Evolutionary conservation across 2,888 invertebrate species (phyloP).

Genomic region (Ommatoiulus sabulosus): DNA sequence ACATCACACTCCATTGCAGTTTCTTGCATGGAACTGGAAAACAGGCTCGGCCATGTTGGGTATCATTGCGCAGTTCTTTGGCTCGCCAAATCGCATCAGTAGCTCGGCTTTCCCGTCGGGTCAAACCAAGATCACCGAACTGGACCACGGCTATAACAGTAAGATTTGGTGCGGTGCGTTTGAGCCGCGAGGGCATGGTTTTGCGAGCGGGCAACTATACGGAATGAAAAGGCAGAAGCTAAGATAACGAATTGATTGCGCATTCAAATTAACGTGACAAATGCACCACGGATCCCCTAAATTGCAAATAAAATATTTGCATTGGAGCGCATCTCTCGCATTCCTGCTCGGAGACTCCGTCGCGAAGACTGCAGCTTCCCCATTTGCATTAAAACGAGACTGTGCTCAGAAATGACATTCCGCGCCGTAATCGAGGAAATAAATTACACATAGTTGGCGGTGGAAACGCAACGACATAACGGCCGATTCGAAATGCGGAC

Average conservation of each 20-base stretch:
- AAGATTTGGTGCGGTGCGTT: too few species aligned
- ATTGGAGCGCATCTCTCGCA: slow-evolving; percentile 10
- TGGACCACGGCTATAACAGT: too few species aligned
- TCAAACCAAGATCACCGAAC: not conserved
- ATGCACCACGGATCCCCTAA: not conserved
- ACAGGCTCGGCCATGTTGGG: too few species aligned
- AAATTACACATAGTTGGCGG: slow-evolving; percentile 7
- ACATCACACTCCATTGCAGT: too few species aligned
- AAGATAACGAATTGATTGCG: slow-evolving; percentile 31
- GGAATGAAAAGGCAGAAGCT: not conserved
- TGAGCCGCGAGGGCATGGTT: not conserved
- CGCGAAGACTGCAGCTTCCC: not conserved
- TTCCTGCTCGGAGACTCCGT: not conserved
- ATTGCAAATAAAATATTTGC: slow-evolving; percentile 48
- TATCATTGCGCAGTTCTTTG: too few species aligned
- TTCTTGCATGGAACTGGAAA: too few species aligned
- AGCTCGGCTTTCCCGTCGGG: not conserved
- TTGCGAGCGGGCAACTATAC: slow-evolving; percentile 18
- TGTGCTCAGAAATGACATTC: slow-evolving; percentile 43
- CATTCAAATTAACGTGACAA: not conserved
- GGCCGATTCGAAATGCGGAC: not conserved
- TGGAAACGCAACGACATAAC: not conserved
- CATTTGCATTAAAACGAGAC: slow-evolving; percentile 46
- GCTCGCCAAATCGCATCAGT: too few species aligned
- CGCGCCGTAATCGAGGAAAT: slow-evolving; percentile 7